Evolutionary conservation across 2,888 invertebrate species (phyloP).

Genomic region (Gnatocerus cornutus): DNA sequence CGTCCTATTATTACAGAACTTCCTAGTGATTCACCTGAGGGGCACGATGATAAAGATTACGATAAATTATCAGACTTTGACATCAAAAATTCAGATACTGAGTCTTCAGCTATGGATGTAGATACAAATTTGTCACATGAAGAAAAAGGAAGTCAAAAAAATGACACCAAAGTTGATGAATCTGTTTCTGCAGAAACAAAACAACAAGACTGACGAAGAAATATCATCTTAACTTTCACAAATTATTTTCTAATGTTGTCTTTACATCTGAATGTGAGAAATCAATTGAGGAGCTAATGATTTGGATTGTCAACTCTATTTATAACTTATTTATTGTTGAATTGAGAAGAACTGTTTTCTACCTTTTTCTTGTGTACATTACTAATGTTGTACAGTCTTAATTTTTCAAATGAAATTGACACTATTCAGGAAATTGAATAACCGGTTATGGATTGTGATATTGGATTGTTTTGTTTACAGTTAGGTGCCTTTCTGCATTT

Average conservation of each 20-base stretch:
- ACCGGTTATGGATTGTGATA: conserved; percentile 47
- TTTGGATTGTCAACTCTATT: neutral
- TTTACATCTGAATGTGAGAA: neutral
- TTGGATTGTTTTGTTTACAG: conserved; percentile 48
- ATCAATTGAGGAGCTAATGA: too few species aligned
- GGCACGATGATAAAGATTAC: neutral
- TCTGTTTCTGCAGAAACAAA: conserved; percentile 13
- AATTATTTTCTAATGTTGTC: conserved; percentile 1
- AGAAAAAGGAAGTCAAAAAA: conserved; percentile 8
- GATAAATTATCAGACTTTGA: conserved; percentile 35
- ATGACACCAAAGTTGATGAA: conserved; percentile 13
- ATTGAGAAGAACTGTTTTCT: neutral
- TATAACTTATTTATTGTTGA: conserved; percentile 7
- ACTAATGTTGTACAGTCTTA: neutral
- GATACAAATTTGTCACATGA: conserved; percentile 4
- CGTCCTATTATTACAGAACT: conserved; percentile 49
- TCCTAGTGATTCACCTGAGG: conserved; percentile 36
- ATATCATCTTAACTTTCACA: neutral
- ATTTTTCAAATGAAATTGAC: neutral
- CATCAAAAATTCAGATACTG: conserved; percentile 29
- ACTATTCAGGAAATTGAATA: conserved; percentile 30
- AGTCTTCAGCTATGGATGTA: conserved; percentile 43
- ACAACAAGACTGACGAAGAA: conserved; percentile 46
- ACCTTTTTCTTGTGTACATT: neutral
- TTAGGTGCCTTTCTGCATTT: conserved; percentile 55